These are phyloP conservation scores for Harpalus rubripes DNA, from an alignment of 2,888 invertebrate species.

Conservation along the genomic window DNA sequence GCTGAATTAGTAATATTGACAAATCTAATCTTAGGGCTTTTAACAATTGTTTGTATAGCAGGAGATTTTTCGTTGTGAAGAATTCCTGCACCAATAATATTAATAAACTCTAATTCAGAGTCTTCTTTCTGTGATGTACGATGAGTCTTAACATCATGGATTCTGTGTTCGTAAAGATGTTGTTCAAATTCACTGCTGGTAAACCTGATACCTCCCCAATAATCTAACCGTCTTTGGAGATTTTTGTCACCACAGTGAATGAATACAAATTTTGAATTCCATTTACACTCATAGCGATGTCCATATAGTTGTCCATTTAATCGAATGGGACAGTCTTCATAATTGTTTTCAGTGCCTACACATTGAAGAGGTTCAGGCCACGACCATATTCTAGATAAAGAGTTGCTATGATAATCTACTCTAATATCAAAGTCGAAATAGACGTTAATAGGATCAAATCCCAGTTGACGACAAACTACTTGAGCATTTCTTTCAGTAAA, in stretches of 20 bases:
- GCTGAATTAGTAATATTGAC: slow-evolving; percentile 92
- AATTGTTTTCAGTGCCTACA: slow-evolving; percentile 85
- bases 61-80: slow-evolving; percentile 97
- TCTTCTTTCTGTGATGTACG: slow-evolving; percentile 84
- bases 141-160: slow-evolving; percentile 90
- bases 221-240: slow-evolving; percentile 83
- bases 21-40: slow-evolving; percentile 89
- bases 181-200: slow-evolving; percentile 94
- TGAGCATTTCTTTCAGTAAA: slow-evolving; percentile 98
- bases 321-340: slow-evolving; percentile 92
- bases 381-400: slow-evolving; percentile 92
- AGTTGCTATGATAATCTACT: slow-evolving; percentile 93
- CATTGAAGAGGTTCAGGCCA: slow-evolving; percentile 97
- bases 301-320: slow-evolving; percentile 94
- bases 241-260: slow-evolving; percentile 91
- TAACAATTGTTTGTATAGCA: slow-evolving; percentile 93
- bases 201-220: slow-evolving; percentile 98
- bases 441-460: slow-evolving; percentile 92
- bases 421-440: slow-evolving; percentile 92
- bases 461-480: slow-evolving; percentile 96
- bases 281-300: slow-evolving; percentile 90
- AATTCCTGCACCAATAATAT: slow-evolving; percentile 95
- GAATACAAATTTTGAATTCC: slow-evolving; percentile 95
- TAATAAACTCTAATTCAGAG: slow-evolving; percentile 88
- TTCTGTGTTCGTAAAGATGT: slow-evolving; percentile 88